Evolutionary conservation across 2,888 invertebrate species (phyloP).

Genomic region (Fabriciana adippe): DNA sequence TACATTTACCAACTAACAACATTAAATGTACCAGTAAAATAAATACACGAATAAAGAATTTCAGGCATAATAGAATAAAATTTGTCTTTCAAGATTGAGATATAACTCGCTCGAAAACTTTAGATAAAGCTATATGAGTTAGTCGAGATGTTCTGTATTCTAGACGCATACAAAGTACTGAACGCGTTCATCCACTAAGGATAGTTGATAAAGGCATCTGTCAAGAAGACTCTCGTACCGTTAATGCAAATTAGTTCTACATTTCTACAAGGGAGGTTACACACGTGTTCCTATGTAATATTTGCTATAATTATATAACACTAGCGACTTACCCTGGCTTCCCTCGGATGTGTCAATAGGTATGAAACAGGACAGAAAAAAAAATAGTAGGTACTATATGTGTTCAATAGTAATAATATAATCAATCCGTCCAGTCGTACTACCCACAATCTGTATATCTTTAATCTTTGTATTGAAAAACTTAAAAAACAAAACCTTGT

Average conservation of each 20-base stretch:
- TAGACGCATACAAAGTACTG: slow-evolving; percentile 28
- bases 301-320: background rate
- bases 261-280: slow-evolving; percentile 7
- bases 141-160: slow-evolving; percentile 18
- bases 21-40: no score
- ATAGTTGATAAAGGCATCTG: slow-evolving; percentile 35
- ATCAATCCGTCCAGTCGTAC: no score
- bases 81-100: background rate
- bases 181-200: slow-evolving; percentile 24
- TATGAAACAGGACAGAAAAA: no score
- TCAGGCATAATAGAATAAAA: slow-evolving; percentile 1
- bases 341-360: no score
- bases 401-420: no score
- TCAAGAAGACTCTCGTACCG: slow-evolving; percentile 27
- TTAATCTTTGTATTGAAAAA: no score
- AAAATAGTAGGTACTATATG: no score
- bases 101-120: background rate
- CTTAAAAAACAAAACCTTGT: no score
- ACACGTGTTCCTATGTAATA: background rate
- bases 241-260: slow-evolving; percentile 33
- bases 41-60: no score
- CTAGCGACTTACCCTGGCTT: no score
- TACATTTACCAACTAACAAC: no score
- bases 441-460: no score
- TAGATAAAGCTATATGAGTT: slow-evolving; percentile 9